These are phyloP conservation scores for Hydrozoanthus gracilis DNA, from an alignment of 92 coral and sea anemone species.

Conservation along the genomic window DNA sequence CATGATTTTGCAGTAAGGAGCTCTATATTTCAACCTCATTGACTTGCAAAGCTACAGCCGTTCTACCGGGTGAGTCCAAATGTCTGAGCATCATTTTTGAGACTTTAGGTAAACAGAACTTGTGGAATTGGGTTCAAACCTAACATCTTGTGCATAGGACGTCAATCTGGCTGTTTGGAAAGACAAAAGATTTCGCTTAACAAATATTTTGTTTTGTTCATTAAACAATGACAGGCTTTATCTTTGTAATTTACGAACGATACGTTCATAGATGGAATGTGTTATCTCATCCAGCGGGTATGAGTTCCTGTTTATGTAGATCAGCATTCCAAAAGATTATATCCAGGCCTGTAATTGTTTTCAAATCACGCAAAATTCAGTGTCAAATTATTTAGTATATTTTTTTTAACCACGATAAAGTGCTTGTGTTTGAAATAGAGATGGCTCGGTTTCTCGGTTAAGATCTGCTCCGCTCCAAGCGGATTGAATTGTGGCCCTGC, in stretches of 20 bases:
- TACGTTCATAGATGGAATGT: neutral
- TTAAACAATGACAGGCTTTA: no score
- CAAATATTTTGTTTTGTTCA: no score
- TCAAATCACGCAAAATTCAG: neutral
- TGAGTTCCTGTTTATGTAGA: neutral
- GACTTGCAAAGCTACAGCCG: no score
- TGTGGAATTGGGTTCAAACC: no score
- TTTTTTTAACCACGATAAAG: neutral
- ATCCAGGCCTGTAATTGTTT: neutral
- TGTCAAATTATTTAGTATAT: neutral
- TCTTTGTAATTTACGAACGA: neutral
- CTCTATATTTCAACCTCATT: no score
- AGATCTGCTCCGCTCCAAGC: neutral
- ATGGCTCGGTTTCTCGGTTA: neutral
- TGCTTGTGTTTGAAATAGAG: neutral
- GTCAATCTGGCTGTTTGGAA: no score
- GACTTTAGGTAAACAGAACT: no score
- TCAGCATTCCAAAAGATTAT: neutral
- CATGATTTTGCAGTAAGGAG: no score
- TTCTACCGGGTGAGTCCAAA: no score
- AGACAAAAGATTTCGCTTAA: no score
- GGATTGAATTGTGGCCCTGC: neutral
- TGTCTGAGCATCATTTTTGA: no score
- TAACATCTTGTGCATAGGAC: no score
- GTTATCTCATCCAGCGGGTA: neutral